Evolutionary conservation across 2,797 vertebrate genomes (phyloP).

Genomic region (Poliocrania exsul): DNA sequence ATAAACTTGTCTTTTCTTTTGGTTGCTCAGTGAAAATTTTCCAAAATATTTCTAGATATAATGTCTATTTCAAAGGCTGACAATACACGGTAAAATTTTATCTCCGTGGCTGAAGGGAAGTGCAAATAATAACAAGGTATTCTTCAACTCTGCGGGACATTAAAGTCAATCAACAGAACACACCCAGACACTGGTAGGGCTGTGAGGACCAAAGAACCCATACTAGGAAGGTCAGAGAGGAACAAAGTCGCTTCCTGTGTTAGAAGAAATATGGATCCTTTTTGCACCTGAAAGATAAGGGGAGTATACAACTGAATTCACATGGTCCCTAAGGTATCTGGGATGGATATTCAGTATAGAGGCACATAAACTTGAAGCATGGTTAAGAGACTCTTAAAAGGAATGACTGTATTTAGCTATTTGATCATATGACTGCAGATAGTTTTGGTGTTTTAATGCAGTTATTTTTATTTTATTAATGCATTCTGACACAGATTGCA

Average conservation of each 20-base stretch:
- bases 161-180: background rate
- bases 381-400: background rate
- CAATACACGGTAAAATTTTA: background rate
- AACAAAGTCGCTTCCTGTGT: background rate
- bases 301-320: background rate
- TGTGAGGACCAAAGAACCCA: background rate
- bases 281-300: background rate
- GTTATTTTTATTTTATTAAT: background rate
- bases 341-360: background rate
- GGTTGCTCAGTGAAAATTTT: background rate
- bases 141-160: background rate
- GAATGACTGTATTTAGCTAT: background rate
- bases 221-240: background rate
- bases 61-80: background rate
- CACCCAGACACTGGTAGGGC: accelerated
- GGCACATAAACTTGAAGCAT: background rate
- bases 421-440: background rate
- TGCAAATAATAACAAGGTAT: background rate
- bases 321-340: background rate
- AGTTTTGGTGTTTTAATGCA: background rate
- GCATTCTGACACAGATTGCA: background rate
- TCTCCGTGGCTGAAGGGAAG: background rate
- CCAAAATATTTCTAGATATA: background rate
- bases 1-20: background rate
- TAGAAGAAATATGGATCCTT: background rate